These are phyloP conservation scores for Tuberolachnus salignus DNA, from an alignment of 2,888 invertebrate genomes.

Conservation along the genomic window DNA sequence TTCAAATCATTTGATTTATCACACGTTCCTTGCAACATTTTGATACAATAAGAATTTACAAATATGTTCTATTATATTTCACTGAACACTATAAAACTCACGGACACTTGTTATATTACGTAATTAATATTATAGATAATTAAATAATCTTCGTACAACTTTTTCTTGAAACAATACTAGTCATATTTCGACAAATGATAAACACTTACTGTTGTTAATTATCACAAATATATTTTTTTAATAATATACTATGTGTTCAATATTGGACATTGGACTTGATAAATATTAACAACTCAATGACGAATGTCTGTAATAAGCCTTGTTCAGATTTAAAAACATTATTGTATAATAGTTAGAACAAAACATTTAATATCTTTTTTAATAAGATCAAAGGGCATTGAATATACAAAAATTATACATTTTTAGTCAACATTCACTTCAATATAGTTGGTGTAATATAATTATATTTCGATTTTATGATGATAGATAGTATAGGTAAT, in stretches of 20 bases:
- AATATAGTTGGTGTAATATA: background rate
- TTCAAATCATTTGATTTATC: constrained; percentile 28
- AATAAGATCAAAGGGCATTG: constrained; percentile 43
- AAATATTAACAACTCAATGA: constrained; percentile 41
- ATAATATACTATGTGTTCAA: background rate
- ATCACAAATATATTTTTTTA: constrained; percentile 22
- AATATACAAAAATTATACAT: constrained; percentile 7
- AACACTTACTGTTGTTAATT: constrained; percentile 28
- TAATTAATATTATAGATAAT: background rate
- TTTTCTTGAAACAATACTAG: constrained; percentile 8
- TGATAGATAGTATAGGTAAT: background rate
- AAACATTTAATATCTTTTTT: constrained; percentile 32
- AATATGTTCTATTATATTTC: background rate
- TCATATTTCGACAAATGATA: constrained; percentile 15
- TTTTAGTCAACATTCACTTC: constrained; percentile 32
- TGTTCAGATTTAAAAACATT: constrained; percentile 9
- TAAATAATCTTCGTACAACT: constrained; percentile 1
- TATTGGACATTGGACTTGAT: constrained; percentile 52
- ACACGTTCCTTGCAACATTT: constrained; percentile 41
- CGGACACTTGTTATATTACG: background rate
- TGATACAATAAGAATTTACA: background rate
- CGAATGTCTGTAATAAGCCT: constrained; percentile 1
- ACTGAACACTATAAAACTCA: constrained; percentile 9
- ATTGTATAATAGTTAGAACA: constrained; percentile 20
- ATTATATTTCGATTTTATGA: background rate